phyloP scores from a whole-genome alignment of 2,888 invertebrate species.

The Thymelicus lineola region DNA sequence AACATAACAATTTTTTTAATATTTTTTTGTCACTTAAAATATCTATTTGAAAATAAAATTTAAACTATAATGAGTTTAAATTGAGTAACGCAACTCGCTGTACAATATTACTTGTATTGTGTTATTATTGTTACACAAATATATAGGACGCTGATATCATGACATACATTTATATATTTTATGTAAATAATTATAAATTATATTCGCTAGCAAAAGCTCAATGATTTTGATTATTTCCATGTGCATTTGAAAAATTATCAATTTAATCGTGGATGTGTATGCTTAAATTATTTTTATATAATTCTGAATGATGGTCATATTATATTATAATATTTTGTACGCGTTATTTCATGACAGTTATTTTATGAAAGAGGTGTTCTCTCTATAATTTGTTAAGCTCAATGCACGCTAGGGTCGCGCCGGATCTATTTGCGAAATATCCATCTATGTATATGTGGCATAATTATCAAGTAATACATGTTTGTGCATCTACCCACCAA shows the following conservation, averaged over 20 bases:
- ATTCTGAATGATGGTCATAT: slow-evolving; percentile 16
- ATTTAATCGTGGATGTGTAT: slow-evolving; percentile 14
- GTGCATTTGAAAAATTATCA: slow-evolving; percentile 32
- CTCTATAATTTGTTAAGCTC: slow-evolving; percentile 12
- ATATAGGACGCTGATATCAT: slow-evolving; percentile 19
- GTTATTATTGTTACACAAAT: neutral
- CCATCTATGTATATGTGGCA: too few species aligned
- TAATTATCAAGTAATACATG: too few species aligned
- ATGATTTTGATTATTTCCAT: slow-evolving; percentile 42
- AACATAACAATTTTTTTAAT: too few species aligned
- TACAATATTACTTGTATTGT: neutral
- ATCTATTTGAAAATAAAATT: too few species aligned
- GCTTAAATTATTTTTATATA: slow-evolving; percentile 25
- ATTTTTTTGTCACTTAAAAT: too few species aligned
- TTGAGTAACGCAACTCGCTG: neutral
- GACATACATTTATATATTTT: slow-evolving; percentile 26
- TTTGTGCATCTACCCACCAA: too few species aligned
- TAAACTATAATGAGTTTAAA: neutral
- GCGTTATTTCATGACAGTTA: slow-evolving; percentile 27
- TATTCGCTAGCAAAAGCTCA: slow-evolving; percentile 42
- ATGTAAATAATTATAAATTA: slow-evolving; percentile 44
- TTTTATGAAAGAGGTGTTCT: neutral
- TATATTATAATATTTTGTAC: slow-evolving; percentile 9
- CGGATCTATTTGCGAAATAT: neutral
- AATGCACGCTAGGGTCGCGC: neutral